Evolutionary conservation across 2,888 invertebrate species (phyloP), one percentile per base, ranked within the genome.

Genomic region (Drosophila limbata): DNA sequence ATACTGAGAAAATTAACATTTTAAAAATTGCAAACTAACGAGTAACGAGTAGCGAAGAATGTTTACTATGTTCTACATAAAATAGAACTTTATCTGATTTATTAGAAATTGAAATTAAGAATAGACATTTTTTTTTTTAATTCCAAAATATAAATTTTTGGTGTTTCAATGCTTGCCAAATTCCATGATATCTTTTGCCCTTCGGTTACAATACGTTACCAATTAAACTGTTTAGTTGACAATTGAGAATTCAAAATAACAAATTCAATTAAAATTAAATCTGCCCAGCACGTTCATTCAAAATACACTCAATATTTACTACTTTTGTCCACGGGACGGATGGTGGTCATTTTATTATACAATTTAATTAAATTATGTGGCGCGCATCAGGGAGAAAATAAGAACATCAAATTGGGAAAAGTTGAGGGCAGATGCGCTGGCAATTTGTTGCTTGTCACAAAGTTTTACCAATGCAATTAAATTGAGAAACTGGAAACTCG

Each of bases 401-500:
- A 44, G 19, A 33, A 9, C 11, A 44, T 44, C 11, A 53, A 53
- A 17, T 45, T 40, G 39, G 15, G 0, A 47, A 45, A 39, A 17
- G 59, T 35, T 40, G 55, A 33, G 31, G 56, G 37, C 76, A 76
- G 73, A 64, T 70, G 80, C 65, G 37, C 51, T 53, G 65, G 63
- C 68, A 78, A 73, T 81, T 86, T 73, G 77, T 77, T 57, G 64
- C n/a, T 67, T 81, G 68, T 76, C 69, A 56, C 69, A 79, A 78
- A 71, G 59, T 77, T 86, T 81, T 69, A 53, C 66, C 74, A 84
- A 81, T 77, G 87, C 87, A 86, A 83, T 86, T 77, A 84, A 86
- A 72, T 37, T 60, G 62, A n/a, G 9, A 37, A 61, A 42, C 37
- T 66, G 51, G 15, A 17, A 15, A 44, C n/a, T 35, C 37, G 37